Percentiles rank a stretch among this genome's conserved stretches.
Conservation (phyloP, 2,113 vertebrate species). For the Coregonus clupeaformis region DNA sequence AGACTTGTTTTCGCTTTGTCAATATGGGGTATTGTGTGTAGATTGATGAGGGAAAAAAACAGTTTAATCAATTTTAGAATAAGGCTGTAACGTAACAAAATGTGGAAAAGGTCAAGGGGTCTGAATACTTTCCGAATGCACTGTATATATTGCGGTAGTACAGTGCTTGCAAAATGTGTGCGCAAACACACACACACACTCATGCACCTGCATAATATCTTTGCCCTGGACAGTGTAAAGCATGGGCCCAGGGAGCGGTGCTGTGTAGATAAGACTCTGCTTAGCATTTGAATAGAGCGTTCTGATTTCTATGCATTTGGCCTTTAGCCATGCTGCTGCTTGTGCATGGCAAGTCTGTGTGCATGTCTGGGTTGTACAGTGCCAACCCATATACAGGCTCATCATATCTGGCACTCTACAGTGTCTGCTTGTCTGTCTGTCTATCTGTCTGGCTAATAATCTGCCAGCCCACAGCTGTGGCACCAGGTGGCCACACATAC, state of each 20-base stretch:
- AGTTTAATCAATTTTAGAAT: too few species aligned
- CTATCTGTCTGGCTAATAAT: slow-evolving; percentile 44
- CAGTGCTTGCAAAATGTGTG: neutral
- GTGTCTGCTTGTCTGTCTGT: slow-evolving; percentile 38
- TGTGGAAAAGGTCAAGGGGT: neutral
- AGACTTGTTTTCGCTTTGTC: too few species aligned
- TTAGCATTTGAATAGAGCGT: slow-evolving; percentile 74
- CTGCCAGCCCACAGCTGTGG: slow-evolving; percentile 65
- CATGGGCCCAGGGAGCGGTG: slow-evolving; percentile 60
- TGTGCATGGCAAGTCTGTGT: slow-evolving; percentile 52
- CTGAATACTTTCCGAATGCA: neutral
- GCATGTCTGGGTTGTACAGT: slow-evolving; percentile 43
- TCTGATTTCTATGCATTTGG: slow-evolving; percentile 67
- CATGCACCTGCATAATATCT: slow-evolving; percentile 59
- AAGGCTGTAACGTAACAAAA: too few species aligned
- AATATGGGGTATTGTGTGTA: too few species aligned
- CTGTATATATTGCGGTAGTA: neutral
- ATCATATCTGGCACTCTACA: slow-evolving; percentile 52
- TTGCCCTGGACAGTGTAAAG: slow-evolving; percentile 70
- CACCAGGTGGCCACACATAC: slow-evolving; percentile 68
- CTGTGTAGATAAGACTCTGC: slow-evolving; percentile 70
- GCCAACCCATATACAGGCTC: slow-evolving; percentile 51
- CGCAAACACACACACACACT: slow-evolving; percentile 24
- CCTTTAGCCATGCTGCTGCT: slow-evolving; percentile 65
- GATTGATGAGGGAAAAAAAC: too few species aligned